These are phyloP conservation scores for Bujurquina vittata DNA, from an alignment of 2,113 vertebrate species.

Conservation along the genomic window DNA sequence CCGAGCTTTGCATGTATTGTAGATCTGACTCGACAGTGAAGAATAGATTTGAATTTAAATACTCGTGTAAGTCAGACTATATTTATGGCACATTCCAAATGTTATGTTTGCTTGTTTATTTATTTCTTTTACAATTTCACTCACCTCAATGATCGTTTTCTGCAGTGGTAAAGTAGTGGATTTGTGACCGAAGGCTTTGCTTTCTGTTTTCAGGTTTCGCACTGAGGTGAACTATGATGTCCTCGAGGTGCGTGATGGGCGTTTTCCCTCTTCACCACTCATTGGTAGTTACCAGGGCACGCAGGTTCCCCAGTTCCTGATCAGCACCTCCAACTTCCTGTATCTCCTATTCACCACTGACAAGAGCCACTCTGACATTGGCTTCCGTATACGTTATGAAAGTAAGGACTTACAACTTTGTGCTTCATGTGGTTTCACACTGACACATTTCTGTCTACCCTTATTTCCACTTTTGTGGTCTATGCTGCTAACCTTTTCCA, in stretches of 20 bases:
- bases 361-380: conserved; percentile 97
- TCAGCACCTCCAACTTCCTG: conserved; percentile 97
- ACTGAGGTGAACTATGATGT: conserved; percentile 98
- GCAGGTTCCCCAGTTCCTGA: conserved; percentile 98
- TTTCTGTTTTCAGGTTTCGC: conserved; percentile 85
- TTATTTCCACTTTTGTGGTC: conserved; percentile 26
- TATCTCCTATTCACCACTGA: conserved; percentile 96
- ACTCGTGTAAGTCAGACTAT: not conserved
- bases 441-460: not conserved
- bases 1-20: not conserved
- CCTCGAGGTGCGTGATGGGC: conserved; percentile 93
- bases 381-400: conserved; percentile 97
- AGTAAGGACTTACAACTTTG: conserved; percentile 82
- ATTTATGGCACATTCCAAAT: not conserved
- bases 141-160: not conserved
- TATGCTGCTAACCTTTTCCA: conserved; percentile 43
- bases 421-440: not conserved
- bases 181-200: not conserved
- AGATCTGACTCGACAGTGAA: not conserved
- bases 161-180: not conserved
- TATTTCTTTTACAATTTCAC: not conserved
- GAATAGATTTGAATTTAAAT: not conserved
- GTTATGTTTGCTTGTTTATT: not conserved
- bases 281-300: conserved; percentile 97
- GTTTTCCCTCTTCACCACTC: conserved; percentile 90